Conservation (phyloP, 2,888 invertebrate species). For the Anticlea derivata region DNA sequence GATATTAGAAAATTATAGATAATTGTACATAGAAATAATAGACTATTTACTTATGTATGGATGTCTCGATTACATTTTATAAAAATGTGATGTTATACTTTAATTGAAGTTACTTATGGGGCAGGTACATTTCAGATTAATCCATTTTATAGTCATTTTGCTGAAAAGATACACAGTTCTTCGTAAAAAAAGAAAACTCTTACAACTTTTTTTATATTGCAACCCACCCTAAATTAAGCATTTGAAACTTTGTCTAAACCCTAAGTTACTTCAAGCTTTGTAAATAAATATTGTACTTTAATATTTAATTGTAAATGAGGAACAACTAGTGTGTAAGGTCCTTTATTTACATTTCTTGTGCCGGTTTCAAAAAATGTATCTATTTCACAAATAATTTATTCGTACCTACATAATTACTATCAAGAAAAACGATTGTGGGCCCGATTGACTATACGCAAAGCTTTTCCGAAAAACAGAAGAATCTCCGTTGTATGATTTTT, state of each 20-base stretch:
- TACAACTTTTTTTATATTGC: too few relatives aligned
- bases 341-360: slow-evolving; percentile 1
- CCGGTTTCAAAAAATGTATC: too few relatives aligned
- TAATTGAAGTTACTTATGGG: not conserved
- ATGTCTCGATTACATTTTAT: slow-evolving; percentile 20
- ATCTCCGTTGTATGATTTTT: too few relatives aligned
- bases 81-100: slow-evolving; percentile 11
- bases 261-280: slow-evolving; percentile 10
- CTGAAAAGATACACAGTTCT: too few relatives aligned
- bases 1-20: slow-evolving; percentile 1
- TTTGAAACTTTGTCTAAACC: not conserved
- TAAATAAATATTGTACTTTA: slow-evolving; percentile 10
- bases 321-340: slow-evolving; percentile 73
- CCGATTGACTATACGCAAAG: too few relatives aligned
- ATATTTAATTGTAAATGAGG: slow-evolving; percentile 63
- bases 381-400: too few relatives aligned
- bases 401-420: too few relatives aligned
- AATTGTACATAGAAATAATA: slow-evolving; percentile 12
- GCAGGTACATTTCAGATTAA: too few relatives aligned
- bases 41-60: not conserved
- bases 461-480: too few relatives aligned
- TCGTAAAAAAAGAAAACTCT: too few relatives aligned
- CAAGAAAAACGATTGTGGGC: too few relatives aligned
- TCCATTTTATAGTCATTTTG: too few relatives aligned
- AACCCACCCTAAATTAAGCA: not conserved